These are phyloP conservation scores for Hydrozoanthus gracilis DNA, from an alignment of 92 coral and sea anemone genomes.

Conservation along the genomic window DNA sequence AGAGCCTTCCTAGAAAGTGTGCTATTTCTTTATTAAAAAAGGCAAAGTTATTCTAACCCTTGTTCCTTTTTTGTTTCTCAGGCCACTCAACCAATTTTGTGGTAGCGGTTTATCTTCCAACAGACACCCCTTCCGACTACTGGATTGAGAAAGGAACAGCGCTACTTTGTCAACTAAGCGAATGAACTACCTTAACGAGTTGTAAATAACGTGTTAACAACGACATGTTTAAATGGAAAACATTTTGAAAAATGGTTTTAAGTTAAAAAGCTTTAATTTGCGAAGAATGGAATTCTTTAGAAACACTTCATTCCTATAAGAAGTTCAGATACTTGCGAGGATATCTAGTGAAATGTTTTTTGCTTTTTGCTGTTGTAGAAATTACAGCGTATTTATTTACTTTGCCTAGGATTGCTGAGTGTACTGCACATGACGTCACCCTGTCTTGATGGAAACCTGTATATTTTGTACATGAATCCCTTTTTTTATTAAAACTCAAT, in stretches of 20 bases:
- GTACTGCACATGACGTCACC: not conserved
- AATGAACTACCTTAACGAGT: conserved; percentile 38
- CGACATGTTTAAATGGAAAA: conserved; percentile 31
- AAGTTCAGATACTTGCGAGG: too few relatives aligned
- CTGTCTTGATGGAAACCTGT: conserved; percentile 9
- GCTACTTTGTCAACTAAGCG: conserved; percentile 92
- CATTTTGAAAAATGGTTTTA: too few relatives aligned
- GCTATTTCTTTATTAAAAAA: too few relatives aligned
- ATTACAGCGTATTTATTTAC: not conserved
- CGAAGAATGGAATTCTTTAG: not conserved
- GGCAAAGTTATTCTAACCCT: too few relatives aligned
- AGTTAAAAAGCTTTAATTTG: not conserved
- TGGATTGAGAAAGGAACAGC: conserved; percentile 99
- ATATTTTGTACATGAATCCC: conserved; percentile 25
- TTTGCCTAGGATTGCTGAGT: not conserved
- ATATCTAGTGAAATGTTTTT: not conserved
- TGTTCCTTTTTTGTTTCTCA: conserved; percentile 24
- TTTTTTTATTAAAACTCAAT: conserved; percentile 2
- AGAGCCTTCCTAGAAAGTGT: too few relatives aligned
- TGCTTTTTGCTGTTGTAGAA: not conserved
- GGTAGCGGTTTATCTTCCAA: conserved; percentile 93
- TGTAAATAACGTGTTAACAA: conserved; percentile 1
- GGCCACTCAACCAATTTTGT: conserved; percentile 99
- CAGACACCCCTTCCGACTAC: conserved; percentile 84
- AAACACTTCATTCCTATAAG: too few relatives aligned